Evolutionary conservation across 2,888 invertebrate genomes (phyloP).

Genomic region (Dicyrtoma fusca): DNA sequence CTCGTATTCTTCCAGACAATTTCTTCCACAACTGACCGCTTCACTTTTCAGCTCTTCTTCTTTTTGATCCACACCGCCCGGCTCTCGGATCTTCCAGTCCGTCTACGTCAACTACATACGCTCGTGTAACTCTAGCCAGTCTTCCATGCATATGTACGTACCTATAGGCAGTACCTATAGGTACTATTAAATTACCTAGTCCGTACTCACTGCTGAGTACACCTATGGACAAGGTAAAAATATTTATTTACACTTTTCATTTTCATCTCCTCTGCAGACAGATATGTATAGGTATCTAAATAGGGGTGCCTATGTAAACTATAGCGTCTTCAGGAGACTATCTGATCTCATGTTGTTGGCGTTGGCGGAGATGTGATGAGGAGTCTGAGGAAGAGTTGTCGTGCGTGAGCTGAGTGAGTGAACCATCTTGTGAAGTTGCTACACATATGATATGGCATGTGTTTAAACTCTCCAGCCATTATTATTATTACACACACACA

Average conservation of each 20-base stretch:
- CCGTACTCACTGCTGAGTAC: background rate
- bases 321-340: no score
- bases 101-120: background rate
- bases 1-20: slow-evolving; percentile 54
- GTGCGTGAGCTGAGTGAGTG: no score
- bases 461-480: no score
- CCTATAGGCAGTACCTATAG: background rate
- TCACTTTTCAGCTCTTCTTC: slow-evolving; percentile 40
- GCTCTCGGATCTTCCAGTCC: background rate
- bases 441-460: no score
- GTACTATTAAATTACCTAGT: background rate
- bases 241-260: slow-evolving; percentile 22
- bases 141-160: background rate
- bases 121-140: background rate
- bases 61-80: slow-evolving; percentile 31
- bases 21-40: slow-evolving; percentile 52
- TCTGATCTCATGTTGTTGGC: no score
- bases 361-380: no score
- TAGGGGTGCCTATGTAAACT: no score
- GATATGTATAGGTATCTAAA: background rate
- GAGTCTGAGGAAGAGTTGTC: no score
- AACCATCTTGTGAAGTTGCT: no score
- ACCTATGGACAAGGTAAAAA: background rate
- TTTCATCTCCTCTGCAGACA: background rate
- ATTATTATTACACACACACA: background rate